phyloP scores from a whole-genome alignment of 2,113 vertebrate genomes.

The Paralichthys olivaceus region DNA sequence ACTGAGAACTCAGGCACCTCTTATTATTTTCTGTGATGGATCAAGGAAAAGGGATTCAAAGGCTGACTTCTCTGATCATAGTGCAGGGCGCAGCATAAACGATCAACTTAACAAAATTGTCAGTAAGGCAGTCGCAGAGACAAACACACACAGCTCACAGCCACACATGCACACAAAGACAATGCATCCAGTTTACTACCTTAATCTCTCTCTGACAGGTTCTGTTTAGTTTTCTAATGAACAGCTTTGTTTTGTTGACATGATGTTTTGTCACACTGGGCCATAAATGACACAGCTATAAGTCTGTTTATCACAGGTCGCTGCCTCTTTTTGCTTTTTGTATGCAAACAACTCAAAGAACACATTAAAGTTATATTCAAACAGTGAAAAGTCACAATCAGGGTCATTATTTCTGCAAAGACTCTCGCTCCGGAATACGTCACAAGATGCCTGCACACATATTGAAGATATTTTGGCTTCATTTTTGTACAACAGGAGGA shows the following conservation, averaged over 20 bases:
- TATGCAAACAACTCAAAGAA: too few relatives aligned
- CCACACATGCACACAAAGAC: neutral
- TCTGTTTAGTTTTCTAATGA: slow-evolving; percentile 3
- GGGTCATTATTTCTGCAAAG: neutral
- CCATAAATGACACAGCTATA: slow-evolving; percentile 23
- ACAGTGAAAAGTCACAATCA: neutral
- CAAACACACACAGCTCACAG: neutral
- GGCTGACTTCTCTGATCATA: slow-evolving; percentile 10
- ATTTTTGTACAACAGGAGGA: too few relatives aligned
- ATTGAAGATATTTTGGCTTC: too few relatives aligned
- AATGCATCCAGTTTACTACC: neutral
- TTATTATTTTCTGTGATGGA: slow-evolving; percentile 36
- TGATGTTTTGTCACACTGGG: slow-evolving; percentile 18
- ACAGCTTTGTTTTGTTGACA: slow-evolving; percentile 29
- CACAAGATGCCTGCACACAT: neutral
- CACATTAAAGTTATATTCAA: too few relatives aligned
- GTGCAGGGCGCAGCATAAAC: neutral
- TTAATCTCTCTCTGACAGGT: slow-evolving; percentile 2
- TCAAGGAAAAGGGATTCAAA: slow-evolving; percentile 22
- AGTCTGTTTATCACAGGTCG: neutral
- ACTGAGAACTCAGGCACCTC: slow-evolving; percentile 28
- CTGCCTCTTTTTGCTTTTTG: too few relatives aligned
- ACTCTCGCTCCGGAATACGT: neutral
- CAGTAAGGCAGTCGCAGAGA: slow-evolving; percentile 2
- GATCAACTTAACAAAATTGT: slow-evolving; percentile 4